These are phyloP conservation scores for Ectemnius lituratus DNA, from an alignment of 2,888 invertebrate genomes.

Conservation along the genomic window DNA sequence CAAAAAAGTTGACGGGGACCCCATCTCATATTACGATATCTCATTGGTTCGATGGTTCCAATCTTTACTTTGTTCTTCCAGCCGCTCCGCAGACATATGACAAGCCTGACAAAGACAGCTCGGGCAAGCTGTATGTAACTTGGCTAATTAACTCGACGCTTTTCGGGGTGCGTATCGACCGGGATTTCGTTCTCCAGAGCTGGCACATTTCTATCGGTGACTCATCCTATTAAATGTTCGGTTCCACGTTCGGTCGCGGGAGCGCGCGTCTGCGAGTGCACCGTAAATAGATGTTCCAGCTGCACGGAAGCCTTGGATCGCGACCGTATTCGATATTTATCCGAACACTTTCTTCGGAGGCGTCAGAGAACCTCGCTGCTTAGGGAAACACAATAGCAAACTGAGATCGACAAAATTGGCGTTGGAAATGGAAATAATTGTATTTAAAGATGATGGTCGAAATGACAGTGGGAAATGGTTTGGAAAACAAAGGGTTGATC, in stretches of 20 bases:
- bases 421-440: too few species aligned
- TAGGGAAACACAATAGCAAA: neutral
- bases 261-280: neutral
- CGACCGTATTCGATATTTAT: neutral
- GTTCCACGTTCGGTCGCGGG: neutral
- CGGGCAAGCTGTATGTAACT: too few species aligned
- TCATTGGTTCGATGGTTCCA: neutral
- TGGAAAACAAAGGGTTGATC: neutral
- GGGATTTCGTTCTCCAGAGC: neutral
- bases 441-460: too few species aligned
- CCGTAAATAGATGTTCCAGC: conserved; percentile 7
- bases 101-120: too few species aligned
- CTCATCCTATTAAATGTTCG: conserved; percentile 8
- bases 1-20: conserved; percentile 29
- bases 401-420: neutral
- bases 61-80: neutral
- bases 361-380: too few species aligned
- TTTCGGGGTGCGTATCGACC: too few species aligned
- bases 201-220: conserved; percentile 4
- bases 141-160: too few species aligned
- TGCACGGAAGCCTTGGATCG: conserved; percentile 4
- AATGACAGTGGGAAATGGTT: too few species aligned
- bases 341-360: too few species aligned
- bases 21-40: too few species aligned
- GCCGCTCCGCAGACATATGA: too few species aligned